A percentile compares a stretch with the other conserved stretches of the same genome.
These are phyloP conservation scores for Oenanthe melanoleuca DNA, from an alignment of 2,113 vertebrate genomes.

Conservation along the genomic window DNA sequence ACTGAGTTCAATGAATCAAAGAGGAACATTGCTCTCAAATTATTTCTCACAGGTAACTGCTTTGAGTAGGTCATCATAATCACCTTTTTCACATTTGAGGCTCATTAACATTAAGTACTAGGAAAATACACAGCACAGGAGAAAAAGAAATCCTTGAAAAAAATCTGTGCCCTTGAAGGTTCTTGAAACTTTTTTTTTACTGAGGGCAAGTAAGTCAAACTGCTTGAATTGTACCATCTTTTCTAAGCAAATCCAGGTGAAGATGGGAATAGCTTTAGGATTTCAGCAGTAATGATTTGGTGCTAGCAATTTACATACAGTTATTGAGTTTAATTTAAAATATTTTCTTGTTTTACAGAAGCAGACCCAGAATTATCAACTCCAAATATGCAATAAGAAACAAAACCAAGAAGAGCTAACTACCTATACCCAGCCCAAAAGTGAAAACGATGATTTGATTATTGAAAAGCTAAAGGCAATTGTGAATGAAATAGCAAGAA, in stretches of 20 bases:
- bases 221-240: neutral
- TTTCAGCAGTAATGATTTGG: neutral
- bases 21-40: neutral
- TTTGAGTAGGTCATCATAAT: slow-evolving; percentile 24
- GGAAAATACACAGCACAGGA: neutral
- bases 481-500: slow-evolving; percentile 74
- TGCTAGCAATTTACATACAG: neutral
- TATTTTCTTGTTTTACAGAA: slow-evolving; percentile 61
- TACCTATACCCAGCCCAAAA: slow-evolving; percentile 10
- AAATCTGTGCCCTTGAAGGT: neutral
- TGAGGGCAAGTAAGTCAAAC: neutral
- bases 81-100: slow-evolving; percentile 24
- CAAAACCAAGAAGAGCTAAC: slow-evolving; percentile 23
- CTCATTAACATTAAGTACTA: slow-evolving; percentile 13
- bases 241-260: neutral
- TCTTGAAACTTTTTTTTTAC: neutral
- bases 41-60: slow-evolving; percentile 1
- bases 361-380: slow-evolving; percentile 68
- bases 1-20: slow-evolving; percentile 18
- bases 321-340: neutral
- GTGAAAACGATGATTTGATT: slow-evolving; percentile 55
- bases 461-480: slow-evolving; percentile 74
- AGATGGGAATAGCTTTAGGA: neutral
- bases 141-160: neutral
- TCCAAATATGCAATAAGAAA: slow-evolving; percentile 51